Conservation (phyloP, 2,888 invertebrate genomes). For the Luperina nickerlii region DNA sequence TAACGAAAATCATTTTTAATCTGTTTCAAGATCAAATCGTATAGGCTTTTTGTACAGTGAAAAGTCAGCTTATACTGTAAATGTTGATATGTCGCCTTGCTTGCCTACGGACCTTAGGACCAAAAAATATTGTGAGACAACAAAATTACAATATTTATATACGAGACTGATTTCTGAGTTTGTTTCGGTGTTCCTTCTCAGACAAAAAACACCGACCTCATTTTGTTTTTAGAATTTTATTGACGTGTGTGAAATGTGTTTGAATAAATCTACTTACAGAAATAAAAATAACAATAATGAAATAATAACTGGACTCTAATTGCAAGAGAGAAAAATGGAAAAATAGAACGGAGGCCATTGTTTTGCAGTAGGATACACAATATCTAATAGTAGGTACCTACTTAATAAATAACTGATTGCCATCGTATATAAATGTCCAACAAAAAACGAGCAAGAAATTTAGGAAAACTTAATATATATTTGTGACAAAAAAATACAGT, state of each 20-base stretch:
- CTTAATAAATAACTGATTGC: not conserved
- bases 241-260: not conserved
- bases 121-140: not conserved
- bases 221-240: not conserved
- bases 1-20: too few species aligned
- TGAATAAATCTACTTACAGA: not conserved
- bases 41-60: too few species aligned
- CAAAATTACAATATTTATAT: not conserved
- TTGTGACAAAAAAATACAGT: constrained; percentile 3
- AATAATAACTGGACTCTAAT: not conserved
- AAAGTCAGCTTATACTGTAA: too few species aligned
- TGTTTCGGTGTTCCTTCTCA: not conserved
- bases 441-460: not conserved
- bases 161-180: too few species aligned
- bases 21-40: too few species aligned
- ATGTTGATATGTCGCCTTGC: too few species aligned
- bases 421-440: not conserved
- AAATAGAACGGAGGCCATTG: not conserved
- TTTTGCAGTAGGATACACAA: not conserved
- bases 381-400: not conserved
- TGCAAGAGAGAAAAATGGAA: not conserved
- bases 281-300: not conserved
- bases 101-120: not conserved
- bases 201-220: not conserved
- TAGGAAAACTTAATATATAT: not conserved